Evolutionary conservation across 92 coral and sea anemone species (phyloP).

Genomic region (Siderastrea siderea): DNA sequence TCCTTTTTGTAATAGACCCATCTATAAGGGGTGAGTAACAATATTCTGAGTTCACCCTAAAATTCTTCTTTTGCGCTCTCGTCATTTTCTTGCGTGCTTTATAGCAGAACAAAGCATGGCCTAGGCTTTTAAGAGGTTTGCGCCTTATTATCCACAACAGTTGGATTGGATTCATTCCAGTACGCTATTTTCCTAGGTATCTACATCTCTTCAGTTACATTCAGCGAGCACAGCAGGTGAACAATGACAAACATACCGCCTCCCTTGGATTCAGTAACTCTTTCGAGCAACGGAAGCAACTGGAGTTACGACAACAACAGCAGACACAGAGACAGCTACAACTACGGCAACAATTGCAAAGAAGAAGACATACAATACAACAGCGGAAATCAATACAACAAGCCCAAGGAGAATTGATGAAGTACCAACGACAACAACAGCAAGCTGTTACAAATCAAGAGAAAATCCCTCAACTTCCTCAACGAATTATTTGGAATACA

Average conservation of each 20-base stretch:
- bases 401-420: neutral
- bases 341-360: constrained; percentile 4
- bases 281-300: neutral
- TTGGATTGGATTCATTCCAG: neutral
- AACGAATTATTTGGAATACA: neutral
- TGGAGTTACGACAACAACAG: constrained; percentile 5
- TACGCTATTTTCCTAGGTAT: constrained; percentile 49
- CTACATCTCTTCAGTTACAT: constrained; percentile 80
- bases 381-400: neutral
- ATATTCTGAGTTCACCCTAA: too few species aligned
- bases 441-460: neutral
- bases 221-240: constrained; percentile 68
- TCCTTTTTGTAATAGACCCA: too few species aligned
- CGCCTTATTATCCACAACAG: too few species aligned
- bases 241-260: constrained; percentile 23
- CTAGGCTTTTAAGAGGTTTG: too few species aligned
- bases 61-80: too few species aligned
- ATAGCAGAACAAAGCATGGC: too few species aligned
- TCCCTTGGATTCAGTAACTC: neutral
- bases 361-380: neutral
- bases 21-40: too few species aligned
- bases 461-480: neutral
- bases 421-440: constrained; percentile 13
- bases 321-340: constrained; percentile 5
- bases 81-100: too few species aligned